These are phyloP conservation scores for Gymnoscopelus braueri DNA, from an alignment of 2,797 vertebrate genomes.

Conservation along the genomic window DNA sequence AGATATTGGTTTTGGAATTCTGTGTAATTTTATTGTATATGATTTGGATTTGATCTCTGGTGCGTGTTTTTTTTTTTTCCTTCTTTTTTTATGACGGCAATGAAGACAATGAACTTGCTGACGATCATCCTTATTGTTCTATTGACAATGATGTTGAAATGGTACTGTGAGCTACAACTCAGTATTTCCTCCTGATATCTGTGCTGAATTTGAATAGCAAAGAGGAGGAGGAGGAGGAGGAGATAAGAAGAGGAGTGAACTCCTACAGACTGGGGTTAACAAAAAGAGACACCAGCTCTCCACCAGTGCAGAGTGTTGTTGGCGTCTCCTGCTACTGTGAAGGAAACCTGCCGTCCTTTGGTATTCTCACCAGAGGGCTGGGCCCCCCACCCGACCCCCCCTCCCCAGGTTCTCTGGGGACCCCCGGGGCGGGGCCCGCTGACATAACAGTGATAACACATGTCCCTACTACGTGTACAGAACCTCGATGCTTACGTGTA, in stretches of 20 bases:
- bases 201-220: slow-evolving; percentile 44
- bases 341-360: slow-evolving; percentile 53
- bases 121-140: slow-evolving; percentile 61
- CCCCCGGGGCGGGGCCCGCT: slow-evolving; percentile 13
- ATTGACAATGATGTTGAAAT: slow-evolving; percentile 56
- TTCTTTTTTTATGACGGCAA: slow-evolving; percentile 40
- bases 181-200: slow-evolving; percentile 59
- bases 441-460: slow-evolving; percentile 65
- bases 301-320: slow-evolving; percentile 29
- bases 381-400: slow-evolving; percentile 1
- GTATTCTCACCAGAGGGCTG: slow-evolving; percentile 47
- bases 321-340: slow-evolving; percentile 73
- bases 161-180: slow-evolving; percentile 74
- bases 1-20: slow-evolving; percentile 68
- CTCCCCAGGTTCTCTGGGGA: slow-evolving; percentile 8
- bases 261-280: slow-evolving; percentile 45
- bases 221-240: slow-evolving; percentile 31
- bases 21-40: slow-evolving; percentile 72
- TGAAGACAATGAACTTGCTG: slow-evolving; percentile 64
- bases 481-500: slow-evolving; percentile 80
- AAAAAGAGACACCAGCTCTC: slow-evolving; percentile 43
- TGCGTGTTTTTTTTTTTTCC: slow-evolving; percentile 54
- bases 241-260: slow-evolving; percentile 30
- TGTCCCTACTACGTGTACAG: slow-evolving; percentile 77
- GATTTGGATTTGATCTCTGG: slow-evolving; percentile 67